Base-by-base conservation (phyloP, 2,113 vertebrate species). In the Tringa solitaria region DNA sequence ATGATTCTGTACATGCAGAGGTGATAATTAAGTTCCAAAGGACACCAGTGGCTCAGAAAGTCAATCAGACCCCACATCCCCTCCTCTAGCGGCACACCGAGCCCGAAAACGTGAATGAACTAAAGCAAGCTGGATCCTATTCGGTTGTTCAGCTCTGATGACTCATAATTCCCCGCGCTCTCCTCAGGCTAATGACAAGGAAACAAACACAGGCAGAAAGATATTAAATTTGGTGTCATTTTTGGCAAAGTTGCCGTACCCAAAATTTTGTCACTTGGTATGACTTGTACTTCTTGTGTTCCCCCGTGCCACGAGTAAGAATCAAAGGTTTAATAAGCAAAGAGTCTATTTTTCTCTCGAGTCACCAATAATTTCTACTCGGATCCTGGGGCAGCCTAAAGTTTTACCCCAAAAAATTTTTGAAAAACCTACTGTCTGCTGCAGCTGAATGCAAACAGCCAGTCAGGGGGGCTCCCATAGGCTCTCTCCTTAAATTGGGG, bases 391-490 rank as follows among this genome's bases (percentile, higher is more conserved):
- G 74, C 15, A 67, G 46, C 15, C 77, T 57, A 50, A 84, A 84
- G 32, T 59, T 70, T 67, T 14, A 35, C 41, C 32, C 46, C 72
- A 45, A 61, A 19, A 54, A 8, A 12, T 68, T 56, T 46, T 48
- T 46, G 22, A 69, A 63, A 53, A 56, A 69, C 39, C 53, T 57
- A 27, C 32, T 59, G 28, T 63, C 51, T 6, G 28, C 23, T n/a
- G 50, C 43, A 73, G 50, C 23, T 53, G 41, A 83, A 85, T 45
- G 61, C 26, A 50, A 78, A 43, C 46, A 46, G 56, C 14, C 8
- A 2, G 8, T 35, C 57, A 46, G 48, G 19, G 67, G 1, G 3
- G 48, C 35, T 72, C 43, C 65, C 0, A 0, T 7, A 15, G 43
- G 24, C 13, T 56, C 23, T 48, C 32, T 43, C 43, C n/a, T 67